Percentiles rank a stretch among this genome's conserved stretches.
These are phyloP conservation scores for Oryzias sinensis DNA, from an alignment of 2,797 vertebrate genomes.

Conservation along the genomic window DNA sequence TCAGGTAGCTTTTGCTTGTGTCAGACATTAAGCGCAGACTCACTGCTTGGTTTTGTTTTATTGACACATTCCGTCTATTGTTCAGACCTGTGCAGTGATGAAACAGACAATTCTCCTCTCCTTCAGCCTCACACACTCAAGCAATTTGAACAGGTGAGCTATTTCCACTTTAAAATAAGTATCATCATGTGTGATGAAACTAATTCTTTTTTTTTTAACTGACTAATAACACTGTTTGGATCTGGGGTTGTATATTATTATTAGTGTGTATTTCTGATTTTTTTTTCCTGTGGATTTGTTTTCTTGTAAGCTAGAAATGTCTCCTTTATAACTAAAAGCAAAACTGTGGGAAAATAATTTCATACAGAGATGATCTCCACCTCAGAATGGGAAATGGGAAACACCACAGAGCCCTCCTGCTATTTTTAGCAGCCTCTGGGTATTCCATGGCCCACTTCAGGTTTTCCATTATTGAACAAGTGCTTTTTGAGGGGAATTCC, in stretches of 20 bases:
- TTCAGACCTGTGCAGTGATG: constrained; percentile 76
- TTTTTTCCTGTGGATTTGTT: no score
- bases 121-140: constrained; percentile 88
- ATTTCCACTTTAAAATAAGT: constrained; percentile 1
- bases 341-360: constrained; percentile 1
- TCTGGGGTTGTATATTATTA: not conserved
- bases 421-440: constrained; percentile 29
- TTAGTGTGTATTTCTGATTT: no score
- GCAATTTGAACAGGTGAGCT: constrained; percentile 90
- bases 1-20: constrained; percentile 49
- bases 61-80: not conserved
- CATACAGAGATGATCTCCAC: constrained; percentile 16
- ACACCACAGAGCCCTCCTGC: constrained; percentile 33
- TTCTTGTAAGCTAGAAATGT: no score
- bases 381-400: constrained; percentile 35
- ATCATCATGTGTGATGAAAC: not conserved
- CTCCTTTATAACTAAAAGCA: not conserved
- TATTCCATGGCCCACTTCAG: constrained; percentile 47
- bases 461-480: constrained; percentile 1
- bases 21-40: not conserved
- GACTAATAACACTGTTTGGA: not conserved
- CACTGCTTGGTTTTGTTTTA: not conserved
- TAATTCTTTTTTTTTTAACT: constrained; percentile 1
- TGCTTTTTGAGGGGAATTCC: not conserved
- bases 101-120: constrained; percentile 77